phyloP scores from a whole-genome alignment of 2,888 invertebrate species.

The Meta bourneti region DNA sequence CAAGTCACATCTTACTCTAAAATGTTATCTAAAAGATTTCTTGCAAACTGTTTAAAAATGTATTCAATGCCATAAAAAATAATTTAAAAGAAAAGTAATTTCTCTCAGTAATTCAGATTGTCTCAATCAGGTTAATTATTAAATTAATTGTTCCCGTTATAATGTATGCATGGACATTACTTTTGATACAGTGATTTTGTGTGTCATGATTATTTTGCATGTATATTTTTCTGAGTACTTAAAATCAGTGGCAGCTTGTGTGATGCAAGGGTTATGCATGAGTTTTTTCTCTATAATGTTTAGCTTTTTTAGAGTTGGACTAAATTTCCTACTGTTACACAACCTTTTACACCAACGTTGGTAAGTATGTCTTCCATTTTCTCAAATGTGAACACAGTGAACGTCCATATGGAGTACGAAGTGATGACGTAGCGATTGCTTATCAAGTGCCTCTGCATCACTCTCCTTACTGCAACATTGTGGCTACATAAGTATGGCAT shows the following conservation, averaged over 20 bases:
- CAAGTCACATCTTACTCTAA: no score
- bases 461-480: neutral
- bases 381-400: slow-evolving; percentile 59
- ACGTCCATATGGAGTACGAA: slow-evolving; percentile 57
- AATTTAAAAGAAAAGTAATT: no score
- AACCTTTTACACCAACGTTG: slow-evolving; percentile 37
- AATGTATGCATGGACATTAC: neutral
- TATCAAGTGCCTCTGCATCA: slow-evolving; percentile 38
- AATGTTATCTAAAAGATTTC: no score
- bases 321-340: slow-evolving; percentile 55
- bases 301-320: slow-evolving; percentile 70
- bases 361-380: slow-evolving; percentile 72
- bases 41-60: no score
- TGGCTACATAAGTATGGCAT: no score
- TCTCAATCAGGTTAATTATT: no score
- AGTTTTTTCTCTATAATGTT: slow-evolving; percentile 62
- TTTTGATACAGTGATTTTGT: neutral
- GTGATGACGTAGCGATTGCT: slow-evolving; percentile 61
- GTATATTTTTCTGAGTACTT: slow-evolving; percentile 1
- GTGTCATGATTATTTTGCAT: slow-evolving; percentile 1
- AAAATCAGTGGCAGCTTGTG: slow-evolving; percentile 69
- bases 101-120: no score
- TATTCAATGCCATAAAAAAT: no score
- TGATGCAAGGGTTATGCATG: slow-evolving; percentile 61
- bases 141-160: no score